phyloP scores from a whole-genome alignment of 2,113 vertebrate genomes.

The Polyodon spathula region DNA sequence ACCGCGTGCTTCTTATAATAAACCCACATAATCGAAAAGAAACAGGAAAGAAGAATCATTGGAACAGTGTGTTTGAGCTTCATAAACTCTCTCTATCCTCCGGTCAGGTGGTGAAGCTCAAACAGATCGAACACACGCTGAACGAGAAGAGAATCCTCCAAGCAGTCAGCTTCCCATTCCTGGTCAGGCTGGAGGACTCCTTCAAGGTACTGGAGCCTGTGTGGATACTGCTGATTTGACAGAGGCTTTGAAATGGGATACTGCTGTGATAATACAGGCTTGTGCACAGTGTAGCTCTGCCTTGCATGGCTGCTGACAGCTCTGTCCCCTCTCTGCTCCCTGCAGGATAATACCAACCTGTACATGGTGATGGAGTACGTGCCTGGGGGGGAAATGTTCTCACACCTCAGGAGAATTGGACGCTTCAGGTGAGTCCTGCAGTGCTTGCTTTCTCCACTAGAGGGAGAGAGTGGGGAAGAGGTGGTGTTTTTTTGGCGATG shows the following conservation, averaged over 20 bases:
- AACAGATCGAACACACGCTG: conserved; percentile 87
- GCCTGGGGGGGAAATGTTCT: conserved; percentile 86
- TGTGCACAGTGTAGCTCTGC: background rate
- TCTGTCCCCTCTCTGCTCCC: conserved; percentile 7
- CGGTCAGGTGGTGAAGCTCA: conserved; percentile 79
- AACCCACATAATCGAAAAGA: no score
- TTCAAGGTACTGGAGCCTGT: conserved; percentile 67
- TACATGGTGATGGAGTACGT: conserved; percentile 95
- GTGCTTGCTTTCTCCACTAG: background rate
- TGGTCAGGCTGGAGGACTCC: conserved; percentile 77
- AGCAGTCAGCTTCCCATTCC: conserved; percentile 82
- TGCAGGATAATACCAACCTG: conserved; percentile 79
- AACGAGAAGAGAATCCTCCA: conserved; percentile 88
- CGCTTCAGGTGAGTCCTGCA: conserved; percentile 67
- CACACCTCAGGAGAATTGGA: conserved; percentile 79
- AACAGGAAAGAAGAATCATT: background rate
- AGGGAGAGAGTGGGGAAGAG: background rate
- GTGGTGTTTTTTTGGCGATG: background rate
- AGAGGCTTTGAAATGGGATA: background rate
- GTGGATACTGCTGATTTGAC: background rate
- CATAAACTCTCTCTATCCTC: background rate
- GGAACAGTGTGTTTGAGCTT: background rate
- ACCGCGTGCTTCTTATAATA: no score
- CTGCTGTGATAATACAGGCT: background rate
- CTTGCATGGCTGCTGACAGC: background rate